Evolutionary conservation across 2,888 invertebrate genomes (phyloP), one percentile per base, ranked within the genome.

Genomic region (Philereme vetulata): DNA sequence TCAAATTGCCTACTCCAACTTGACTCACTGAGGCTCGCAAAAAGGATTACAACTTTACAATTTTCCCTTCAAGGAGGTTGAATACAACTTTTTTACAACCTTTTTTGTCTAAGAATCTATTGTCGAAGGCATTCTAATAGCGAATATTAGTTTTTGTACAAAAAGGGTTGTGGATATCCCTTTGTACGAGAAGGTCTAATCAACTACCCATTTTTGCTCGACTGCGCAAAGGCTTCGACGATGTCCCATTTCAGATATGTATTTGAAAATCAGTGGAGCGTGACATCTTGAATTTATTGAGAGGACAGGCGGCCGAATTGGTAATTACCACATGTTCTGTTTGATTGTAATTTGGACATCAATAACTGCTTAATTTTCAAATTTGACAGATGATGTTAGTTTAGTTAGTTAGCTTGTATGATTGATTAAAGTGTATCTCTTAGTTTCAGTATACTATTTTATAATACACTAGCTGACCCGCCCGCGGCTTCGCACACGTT

Each of bases 21-120:
- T 64, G 58, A 64, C 64, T 64, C 57, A 60, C 46, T 43, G 56
- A 60, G 52, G 54, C 65, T 58, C 43, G 47, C 57, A 60, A 82
- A 84, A 76, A 77, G 83, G 85, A 85, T 87, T 83, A 81, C 76
- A 81, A 67, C 80, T 82, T 80, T 82, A 85, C 76, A 81, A 67
- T 80, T 82, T 80, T 82, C 85, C 80, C 82, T 70, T 77, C 78
- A 77, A 68, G 60, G 58, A 65, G 63, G 62, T 56, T 56, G 62
- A 63, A 64, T 63, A 57, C 60, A 62, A 54, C 60, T 64, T 62
- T 48, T 63, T 68, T 63, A 55, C 60, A 62, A 54, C 60, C 66
- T 62, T 48, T 63, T 68, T 65, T 58, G 53, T 21, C 11, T 62
- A 50, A 51, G 35, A 45, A 36, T 51, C 38, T 61, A 64, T 65